Evolutionary conservation across 1,140 invertebrate genomes (phyloP).

Genomic region (Drosophila suzukii): DNA sequence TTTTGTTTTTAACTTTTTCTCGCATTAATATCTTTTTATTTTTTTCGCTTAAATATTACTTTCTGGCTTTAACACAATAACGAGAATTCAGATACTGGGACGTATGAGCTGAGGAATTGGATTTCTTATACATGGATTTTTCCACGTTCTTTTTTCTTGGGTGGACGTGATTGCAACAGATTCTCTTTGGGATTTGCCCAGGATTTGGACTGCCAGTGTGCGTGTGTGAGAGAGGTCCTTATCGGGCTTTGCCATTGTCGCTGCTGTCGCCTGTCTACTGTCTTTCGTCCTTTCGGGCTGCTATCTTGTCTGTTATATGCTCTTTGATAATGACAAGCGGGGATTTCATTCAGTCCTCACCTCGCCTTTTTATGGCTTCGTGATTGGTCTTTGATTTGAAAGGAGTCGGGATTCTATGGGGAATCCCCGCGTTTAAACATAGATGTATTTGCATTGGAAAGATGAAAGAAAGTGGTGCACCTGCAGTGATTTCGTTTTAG

Average conservation of each 20-base stretch:
- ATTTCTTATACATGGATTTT: slow-evolving; percentile 15
- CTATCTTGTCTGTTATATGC: slow-evolving; percentile 32
- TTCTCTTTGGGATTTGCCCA: slow-evolving; percentile 56
- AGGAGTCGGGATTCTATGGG: background rate
- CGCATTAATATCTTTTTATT: background rate
- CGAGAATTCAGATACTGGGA: slow-evolving; percentile 41
- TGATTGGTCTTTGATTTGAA: slow-evolving; percentile 32
- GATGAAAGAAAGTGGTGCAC: slow-evolving; percentile 8
- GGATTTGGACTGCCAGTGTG: slow-evolving; percentile 23
- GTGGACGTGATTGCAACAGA: slow-evolving; percentile 67
- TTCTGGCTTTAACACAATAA: slow-evolving; percentile 61
- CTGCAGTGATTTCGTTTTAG: background rate
- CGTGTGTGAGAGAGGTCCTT: slow-evolving; percentile 29
- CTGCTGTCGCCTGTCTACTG: slow-evolving; percentile 33
- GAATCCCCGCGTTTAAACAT: slow-evolving; percentile 2
- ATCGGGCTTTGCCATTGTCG: slow-evolving; percentile 42
- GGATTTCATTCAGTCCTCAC: slow-evolving; percentile 38
- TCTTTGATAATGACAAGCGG: slow-evolving; percentile 49
- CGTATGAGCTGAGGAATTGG: slow-evolving; percentile 30
- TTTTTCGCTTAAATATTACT: slow-evolving; percentile 12
- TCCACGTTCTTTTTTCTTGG: background rate
- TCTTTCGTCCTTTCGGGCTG: slow-evolving; percentile 26
- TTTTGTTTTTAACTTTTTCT: background rate
- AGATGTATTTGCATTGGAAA: slow-evolving; percentile 5
- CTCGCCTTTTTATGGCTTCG: slow-evolving; percentile 7